Evolutionary conservation across 1,140 invertebrate genomes (phyloP).

Genomic region (Cydia amplana): DNA sequence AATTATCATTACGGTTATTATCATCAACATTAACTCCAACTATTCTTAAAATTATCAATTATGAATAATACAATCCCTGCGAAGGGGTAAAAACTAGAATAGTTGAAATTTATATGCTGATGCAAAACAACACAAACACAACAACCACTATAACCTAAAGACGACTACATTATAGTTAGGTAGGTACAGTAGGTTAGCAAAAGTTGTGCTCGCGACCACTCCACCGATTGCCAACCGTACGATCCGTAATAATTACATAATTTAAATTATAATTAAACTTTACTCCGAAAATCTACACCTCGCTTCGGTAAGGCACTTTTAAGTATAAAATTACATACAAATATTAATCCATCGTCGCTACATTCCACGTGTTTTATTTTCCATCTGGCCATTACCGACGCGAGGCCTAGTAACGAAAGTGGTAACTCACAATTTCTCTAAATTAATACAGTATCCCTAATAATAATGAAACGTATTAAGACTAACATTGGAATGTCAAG

Average conservation of each 20-base stretch:
- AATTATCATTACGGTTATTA: conserved; percentile 58
- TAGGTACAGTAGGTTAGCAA: conserved; percentile 53
- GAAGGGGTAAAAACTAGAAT: conserved; percentile 53
- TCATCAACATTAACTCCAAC: conserved; percentile 59
- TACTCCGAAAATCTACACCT: conserved; percentile 34
- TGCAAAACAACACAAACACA: conserved; percentile 66
- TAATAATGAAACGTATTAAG: conserved; percentile 66
- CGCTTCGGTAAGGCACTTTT: conserved; percentile 36
- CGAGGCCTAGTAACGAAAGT: conserved; percentile 34
- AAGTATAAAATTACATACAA: conserved; percentile 32
- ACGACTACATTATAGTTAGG: conserved; percentile 54
- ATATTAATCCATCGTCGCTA: not conserved
- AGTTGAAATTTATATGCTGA: conserved; percentile 55
- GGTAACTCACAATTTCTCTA: conserved; percentile 74
- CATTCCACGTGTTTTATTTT: not conserved
- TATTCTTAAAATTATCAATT: conserved; percentile 56
- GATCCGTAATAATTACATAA: conserved; percentile 37
- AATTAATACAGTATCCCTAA: conserved; percentile 68
- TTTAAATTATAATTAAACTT: conserved; percentile 55
- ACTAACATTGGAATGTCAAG: conserved; percentile 70
- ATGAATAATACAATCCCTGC: conserved; percentile 39
- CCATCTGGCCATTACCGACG: conserved; percentile 39
- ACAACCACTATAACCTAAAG: conserved; percentile 69
- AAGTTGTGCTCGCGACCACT: conserved; percentile 65
- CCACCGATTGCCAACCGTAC: conserved; percentile 41